Evolutionary conservation across 1,140 invertebrate species (phyloP).

Genomic region (Drosophila asahinai): DNA sequence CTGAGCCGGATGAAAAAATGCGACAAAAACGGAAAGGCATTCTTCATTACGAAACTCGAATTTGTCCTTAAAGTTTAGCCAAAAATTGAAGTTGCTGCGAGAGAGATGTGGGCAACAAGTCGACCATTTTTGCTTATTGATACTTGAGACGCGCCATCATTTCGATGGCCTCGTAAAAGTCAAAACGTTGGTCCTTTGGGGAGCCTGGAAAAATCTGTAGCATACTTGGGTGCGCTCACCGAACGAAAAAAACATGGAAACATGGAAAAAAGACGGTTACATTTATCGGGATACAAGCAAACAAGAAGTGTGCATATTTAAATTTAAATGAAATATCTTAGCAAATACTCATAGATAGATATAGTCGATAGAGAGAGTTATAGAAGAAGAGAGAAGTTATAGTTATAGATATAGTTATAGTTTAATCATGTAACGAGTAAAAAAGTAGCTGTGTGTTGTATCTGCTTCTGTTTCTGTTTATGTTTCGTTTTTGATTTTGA

Average conservation of each 20-base stretch:
- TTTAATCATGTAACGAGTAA: slow-evolving; percentile 32
- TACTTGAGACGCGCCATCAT: slow-evolving; percentile 54
- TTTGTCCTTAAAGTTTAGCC: slow-evolving; percentile 64
- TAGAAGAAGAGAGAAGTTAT: slow-evolving; percentile 31
- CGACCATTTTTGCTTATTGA: slow-evolving; percentile 65
- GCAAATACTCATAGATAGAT: slow-evolving; percentile 38
- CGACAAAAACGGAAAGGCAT: slow-evolving; percentile 23
- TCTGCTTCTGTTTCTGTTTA: slow-evolving; percentile 33
- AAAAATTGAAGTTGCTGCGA: slow-evolving; percentile 56
- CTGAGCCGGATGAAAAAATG: slow-evolving; percentile 25
- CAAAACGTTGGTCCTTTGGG: slow-evolving; percentile 52
- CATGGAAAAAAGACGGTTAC: slow-evolving; percentile 28
- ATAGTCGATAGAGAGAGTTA: slow-evolving; percentile 25
- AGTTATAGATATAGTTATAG: slow-evolving; percentile 20
- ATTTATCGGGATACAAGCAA: slow-evolving; percentile 36
- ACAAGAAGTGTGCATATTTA: slow-evolving; percentile 45
- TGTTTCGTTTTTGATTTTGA: slow-evolving; percentile 35
- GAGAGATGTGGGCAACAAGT: slow-evolving; percentile 62
- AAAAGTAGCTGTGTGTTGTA: slow-evolving; percentile 42
- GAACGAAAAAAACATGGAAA: slow-evolving; percentile 13
- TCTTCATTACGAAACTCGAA: slow-evolving; percentile 34
- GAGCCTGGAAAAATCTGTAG: slow-evolving; percentile 57
- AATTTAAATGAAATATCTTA: slow-evolving; percentile 36
- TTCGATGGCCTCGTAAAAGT: slow-evolving; percentile 52
- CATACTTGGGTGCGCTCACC: slow-evolving; percentile 69